Base-by-base conservation (phyloP, 2,797 vertebrate genomes). In the Allenopithecus nigroviridis region DNA sequence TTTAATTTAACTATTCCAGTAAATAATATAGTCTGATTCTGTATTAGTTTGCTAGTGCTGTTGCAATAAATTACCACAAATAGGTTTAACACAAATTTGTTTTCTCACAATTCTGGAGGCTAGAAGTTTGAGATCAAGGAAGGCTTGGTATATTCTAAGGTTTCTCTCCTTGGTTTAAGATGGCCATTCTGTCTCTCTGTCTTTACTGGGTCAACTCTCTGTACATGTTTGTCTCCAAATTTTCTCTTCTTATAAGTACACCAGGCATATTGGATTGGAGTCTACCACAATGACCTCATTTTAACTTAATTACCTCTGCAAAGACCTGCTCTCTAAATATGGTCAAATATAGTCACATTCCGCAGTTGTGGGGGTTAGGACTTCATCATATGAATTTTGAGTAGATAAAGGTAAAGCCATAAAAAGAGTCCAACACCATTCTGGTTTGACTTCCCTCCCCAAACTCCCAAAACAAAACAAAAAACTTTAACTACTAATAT, bases 281-380 rank as follows among this genome's bases (percentile, higher is more conserved):
- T 11, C 4, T 1, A 55, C 1, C 1, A 8, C 76, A 46, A 48
- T 88, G 11, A 30, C 0, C 5, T 39, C 21, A 59, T 79, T 68
- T 85, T 57, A 75, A 84, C 4, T 41, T 68, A 84, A 68, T 85
- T 33, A 43, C 19, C 9, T 46, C 28, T 95, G 72, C 78, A 57
- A 84, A 95, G 26, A 85, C 57, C 5, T 2, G 33, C 0, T 79
- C 9, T 68, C 2, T 70, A 68, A 48, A 46, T 30, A 16, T 11
- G 57, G 24, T 83, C 10, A 78, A n/a, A 39, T n/a, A 22, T 8
- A 53, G 21, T 84, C 22, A 55, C 12, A 57, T 43, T 72, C 8
- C 17, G 8, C 28, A 5, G 0, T 80, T 43, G 2, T 39, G 3
- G 22, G 7, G 12, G 0, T 28, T 87, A 55, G 4, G 16, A 43